phyloP scores from a whole-genome alignment of 2,113 vertebrate species.

The Pontoporia blainvillei region DNA sequence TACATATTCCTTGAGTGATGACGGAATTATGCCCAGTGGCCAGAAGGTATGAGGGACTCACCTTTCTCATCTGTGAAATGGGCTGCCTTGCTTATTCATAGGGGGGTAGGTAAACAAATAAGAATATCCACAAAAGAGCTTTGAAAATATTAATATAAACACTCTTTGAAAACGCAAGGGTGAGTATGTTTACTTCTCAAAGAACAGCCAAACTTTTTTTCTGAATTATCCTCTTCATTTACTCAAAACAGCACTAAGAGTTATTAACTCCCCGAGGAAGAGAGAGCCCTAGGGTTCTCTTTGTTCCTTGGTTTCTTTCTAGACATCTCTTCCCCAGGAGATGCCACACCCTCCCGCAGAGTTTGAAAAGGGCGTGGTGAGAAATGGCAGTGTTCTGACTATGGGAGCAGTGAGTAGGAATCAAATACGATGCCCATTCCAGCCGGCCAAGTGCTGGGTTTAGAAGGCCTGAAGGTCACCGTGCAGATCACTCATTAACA shows the following conservation, averaged over 20 bases:
- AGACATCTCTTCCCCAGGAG: neutral
- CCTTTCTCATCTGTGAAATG: neutral
- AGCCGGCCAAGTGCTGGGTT: fast-evolving
- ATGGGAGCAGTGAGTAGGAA: neutral
- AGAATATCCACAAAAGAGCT: neutral
- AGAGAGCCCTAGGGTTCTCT: neutral
- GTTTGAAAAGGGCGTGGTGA: neutral
- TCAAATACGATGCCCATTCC: neutral
- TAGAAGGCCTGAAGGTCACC: neutral
- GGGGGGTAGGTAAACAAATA: neutral
- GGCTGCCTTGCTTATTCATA: neutral
- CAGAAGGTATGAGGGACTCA: neutral
- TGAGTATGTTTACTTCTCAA: neutral
- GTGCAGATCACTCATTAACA: fast-evolving
- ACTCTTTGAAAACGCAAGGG: neutral
- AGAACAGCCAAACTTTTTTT: neutral
- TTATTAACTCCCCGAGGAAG: neutral
- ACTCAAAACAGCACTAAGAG: neutral
- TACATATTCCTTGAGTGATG: neutral
- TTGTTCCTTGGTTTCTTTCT: neutral
- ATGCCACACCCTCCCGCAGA: neutral
- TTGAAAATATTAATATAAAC: neutral
- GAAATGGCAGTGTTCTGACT: neutral
- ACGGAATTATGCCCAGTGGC: neutral
- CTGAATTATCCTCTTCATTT: neutral